These are phyloP conservation scores for Pachyramphus minor DNA, from an alignment of 2,113 vertebrate genomes.

Conservation along the genomic window DNA sequence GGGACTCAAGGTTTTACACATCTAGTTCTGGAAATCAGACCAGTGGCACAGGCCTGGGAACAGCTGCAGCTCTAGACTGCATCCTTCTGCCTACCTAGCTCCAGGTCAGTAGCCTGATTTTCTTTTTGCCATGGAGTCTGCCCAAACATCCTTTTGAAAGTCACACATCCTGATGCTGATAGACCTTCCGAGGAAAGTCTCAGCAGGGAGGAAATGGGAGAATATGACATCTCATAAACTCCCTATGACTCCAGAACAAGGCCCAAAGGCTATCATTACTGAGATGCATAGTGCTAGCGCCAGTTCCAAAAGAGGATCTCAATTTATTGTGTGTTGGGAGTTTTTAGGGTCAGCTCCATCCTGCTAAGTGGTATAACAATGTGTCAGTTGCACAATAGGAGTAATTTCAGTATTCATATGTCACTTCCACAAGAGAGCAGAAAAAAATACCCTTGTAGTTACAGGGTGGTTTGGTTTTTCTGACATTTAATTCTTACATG, in stretches of 20 bases:
- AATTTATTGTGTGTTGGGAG: slow-evolving; percentile 42
- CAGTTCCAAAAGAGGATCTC: slow-evolving; percentile 50
- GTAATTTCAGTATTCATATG: slow-evolving; percentile 33
- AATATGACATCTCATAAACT: slow-evolving; percentile 48
- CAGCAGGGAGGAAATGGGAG: slow-evolving; percentile 35
- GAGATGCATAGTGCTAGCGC: slow-evolving; percentile 7
- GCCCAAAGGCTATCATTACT: slow-evolving; percentile 50
- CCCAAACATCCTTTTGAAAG: slow-evolving; percentile 12
- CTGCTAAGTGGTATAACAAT: slow-evolving; percentile 45
- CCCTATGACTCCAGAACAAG: slow-evolving; percentile 36
- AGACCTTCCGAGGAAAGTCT: slow-evolving; percentile 8
- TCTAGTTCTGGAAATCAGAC: not conserved
- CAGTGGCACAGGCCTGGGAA: not conserved
- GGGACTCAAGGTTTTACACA: not conserved
- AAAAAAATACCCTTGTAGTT: not conserved
- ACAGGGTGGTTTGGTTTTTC: not conserved
- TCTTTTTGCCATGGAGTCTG: not conserved
- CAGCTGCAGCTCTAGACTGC: not conserved
- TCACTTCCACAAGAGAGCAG: not conserved
- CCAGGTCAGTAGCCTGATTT: not conserved
- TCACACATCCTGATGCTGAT: not conserved
- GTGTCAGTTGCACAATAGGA: slow-evolving; percentile 8
- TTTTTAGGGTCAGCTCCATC: slow-evolving; percentile 49
- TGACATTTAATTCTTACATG: slow-evolving; percentile 21
- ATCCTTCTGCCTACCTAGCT: not conserved